These are phyloP conservation scores for Halcyon chelicuti DNA, from an alignment of 2,797 vertebrate genomes.

Conservation along the genomic window DNA sequence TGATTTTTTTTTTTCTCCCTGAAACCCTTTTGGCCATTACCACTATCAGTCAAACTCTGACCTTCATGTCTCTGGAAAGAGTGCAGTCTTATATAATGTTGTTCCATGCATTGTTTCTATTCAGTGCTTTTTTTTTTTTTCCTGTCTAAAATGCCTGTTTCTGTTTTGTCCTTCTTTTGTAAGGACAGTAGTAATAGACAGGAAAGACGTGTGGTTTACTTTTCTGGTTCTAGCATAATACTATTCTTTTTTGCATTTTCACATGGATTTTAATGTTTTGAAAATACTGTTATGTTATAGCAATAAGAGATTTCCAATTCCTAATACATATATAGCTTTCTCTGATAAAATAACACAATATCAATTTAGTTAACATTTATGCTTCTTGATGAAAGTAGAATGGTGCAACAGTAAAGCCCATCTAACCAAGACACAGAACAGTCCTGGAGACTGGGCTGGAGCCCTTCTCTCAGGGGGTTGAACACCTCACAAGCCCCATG, in stretches of 20 bases:
- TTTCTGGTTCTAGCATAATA: not conserved
- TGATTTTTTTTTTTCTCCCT: not conserved
- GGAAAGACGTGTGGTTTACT: not conserved
- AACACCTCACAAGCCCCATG: accelerated
- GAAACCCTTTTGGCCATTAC: not conserved
- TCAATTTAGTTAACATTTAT: not conserved
- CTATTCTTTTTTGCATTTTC: not conserved
- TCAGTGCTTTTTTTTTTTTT: not conserved
- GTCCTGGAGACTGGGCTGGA: not conserved
- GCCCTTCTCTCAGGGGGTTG: not conserved
- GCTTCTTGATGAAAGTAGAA: not conserved
- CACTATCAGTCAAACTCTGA: not conserved
- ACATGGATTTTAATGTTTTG: not conserved
- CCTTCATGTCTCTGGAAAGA: not conserved
- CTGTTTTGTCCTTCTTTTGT: not conserved
- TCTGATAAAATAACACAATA: not conserved
- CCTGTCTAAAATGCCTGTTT: not conserved
- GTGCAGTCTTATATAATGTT: not conserved
- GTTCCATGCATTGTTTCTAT: not conserved
- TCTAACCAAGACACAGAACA: not conserved
- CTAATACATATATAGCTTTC: not conserved
- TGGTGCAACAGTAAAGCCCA: not conserved
- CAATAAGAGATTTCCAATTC: not conserved
- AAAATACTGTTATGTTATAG: not conserved
- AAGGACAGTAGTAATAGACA: not conserved